phyloP scores from a whole-genome alignment of 2,797 vertebrate species.

The Coendou prehensilis region DNA sequence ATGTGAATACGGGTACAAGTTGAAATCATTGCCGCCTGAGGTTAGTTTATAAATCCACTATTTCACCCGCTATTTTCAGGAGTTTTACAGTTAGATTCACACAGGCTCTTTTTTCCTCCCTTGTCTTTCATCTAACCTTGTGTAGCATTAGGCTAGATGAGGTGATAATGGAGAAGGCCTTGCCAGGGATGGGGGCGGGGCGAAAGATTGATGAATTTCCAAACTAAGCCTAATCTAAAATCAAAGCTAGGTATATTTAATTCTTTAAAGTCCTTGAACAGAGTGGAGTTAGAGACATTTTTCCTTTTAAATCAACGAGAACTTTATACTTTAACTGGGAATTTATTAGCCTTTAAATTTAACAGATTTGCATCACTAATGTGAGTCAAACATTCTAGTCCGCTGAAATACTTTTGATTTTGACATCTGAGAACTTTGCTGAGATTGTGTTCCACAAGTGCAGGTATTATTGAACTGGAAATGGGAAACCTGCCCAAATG shows the following conservation, averaged over 20 bases:
- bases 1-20: conserved; percentile 42
- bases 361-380: conserved; percentile 67
- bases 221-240: conserved; percentile 54
- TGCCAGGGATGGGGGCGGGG: not conserved
- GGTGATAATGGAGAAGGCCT: not conserved
- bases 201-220: conserved; percentile 65
- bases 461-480: conserved; percentile 69
- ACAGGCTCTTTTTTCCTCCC: not conserved
- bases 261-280: conserved; percentile 61
- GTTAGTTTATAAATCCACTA: conserved; percentile 37
- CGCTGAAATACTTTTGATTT: conserved; percentile 70
- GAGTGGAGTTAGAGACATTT: conserved; percentile 24
- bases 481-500: conserved; percentile 34
- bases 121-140: conserved; percentile 52
- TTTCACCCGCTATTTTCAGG: conserved; percentile 65
- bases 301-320: conserved; percentile 69
- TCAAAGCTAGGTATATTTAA: conserved; percentile 58
- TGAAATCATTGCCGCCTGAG: conserved; percentile 41
- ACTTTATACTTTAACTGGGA: conserved; percentile 69
- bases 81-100: conserved; percentile 54
- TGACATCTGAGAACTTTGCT: conserved; percentile 57
- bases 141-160: not conserved
- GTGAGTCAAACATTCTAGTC: conserved; percentile 51
- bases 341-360: conserved; percentile 67
- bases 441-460: not conserved